Evolutionary conservation across 2,888 invertebrate species (phyloP).

Genomic region (Cybosia mesomella): DNA sequence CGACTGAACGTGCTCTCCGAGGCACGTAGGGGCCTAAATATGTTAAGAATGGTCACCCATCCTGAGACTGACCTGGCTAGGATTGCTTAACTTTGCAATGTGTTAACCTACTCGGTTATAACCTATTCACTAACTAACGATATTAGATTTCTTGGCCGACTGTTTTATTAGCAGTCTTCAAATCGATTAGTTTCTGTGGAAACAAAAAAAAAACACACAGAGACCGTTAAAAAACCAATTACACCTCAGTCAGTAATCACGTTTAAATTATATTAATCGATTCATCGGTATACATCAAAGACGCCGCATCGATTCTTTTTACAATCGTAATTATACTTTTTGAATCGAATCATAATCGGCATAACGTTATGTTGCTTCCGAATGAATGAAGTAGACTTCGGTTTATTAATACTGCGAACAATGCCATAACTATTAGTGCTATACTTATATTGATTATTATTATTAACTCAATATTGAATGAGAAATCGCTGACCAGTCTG

Average conservation of each 20-base stretch:
- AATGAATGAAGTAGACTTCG: constrained; percentile 11
- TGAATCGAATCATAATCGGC: constrained; percentile 61
- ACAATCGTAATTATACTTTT: constrained; percentile 66
- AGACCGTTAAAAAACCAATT: constrained; percentile 27
- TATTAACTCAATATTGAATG: not conserved
- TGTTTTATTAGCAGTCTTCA: constrained; percentile 2
- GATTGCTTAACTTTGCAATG: too few relatives aligned
- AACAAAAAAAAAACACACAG: constrained; percentile 8
- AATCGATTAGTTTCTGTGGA: constrained; percentile 16
- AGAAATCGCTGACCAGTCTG: too few relatives aligned
- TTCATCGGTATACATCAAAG: constrained; percentile 68
- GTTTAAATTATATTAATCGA: constrained; percentile 50
- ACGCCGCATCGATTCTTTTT: constrained; percentile 60
- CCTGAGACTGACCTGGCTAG: too few relatives aligned
- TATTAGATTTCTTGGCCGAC: not conserved
- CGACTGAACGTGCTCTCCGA: too few relatives aligned
- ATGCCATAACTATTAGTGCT: not conserved
- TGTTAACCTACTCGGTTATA: too few relatives aligned
- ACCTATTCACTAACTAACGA: too few relatives aligned
- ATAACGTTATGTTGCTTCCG: constrained; percentile 48
- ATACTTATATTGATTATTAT: not conserved
- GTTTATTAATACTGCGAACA: constrained; percentile 4
- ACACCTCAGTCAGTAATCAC: constrained; percentile 29
- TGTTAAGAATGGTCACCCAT: too few relatives aligned
- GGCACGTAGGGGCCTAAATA: too few relatives aligned